These are phyloP conservation scores for Galemys pyrenaicus DNA, from an alignment of 2,113 vertebrate genomes.

Conservation along the genomic window DNA sequence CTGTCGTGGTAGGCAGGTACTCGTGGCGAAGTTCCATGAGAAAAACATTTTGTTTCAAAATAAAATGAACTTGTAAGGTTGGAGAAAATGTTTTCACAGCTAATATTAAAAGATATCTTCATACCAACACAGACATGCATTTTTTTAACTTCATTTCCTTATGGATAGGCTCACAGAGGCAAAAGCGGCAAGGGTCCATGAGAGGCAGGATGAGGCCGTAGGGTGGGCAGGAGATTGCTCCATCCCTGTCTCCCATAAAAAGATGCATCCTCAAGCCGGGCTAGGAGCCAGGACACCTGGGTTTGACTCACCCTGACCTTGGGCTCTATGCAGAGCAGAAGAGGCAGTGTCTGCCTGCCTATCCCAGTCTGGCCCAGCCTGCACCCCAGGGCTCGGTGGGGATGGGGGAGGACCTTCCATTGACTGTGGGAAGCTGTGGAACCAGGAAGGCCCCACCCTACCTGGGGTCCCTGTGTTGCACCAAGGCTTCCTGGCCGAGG, in stretches of 20 bases:
- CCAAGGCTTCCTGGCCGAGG: neutral
- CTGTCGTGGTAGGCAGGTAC: neutral
- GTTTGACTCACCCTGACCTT: constrained; percentile 50
- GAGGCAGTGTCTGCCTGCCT: neutral
- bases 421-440: neutral
- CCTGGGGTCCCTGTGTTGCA: neutral
- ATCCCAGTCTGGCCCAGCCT: constrained; percentile 6
- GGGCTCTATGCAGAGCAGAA: neutral
- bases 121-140: neutral
- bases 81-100: neutral
- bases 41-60: neutral
- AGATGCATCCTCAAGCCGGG: neutral
- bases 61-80: neutral
- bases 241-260: neutral
- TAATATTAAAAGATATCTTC: neutral
- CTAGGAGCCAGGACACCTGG: constrained; percentile 46
- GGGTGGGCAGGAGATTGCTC: neutral
- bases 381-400: neutral
- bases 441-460: neutral
- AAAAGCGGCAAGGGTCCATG: neutral
- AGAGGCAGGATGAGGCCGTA: neutral
- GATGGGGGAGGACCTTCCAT: neutral
- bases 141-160: neutral
- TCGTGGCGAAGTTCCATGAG: too few species aligned
- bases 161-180: neutral